Evolutionary conservation across 2,113 vertebrate genomes (phyloP).

Genomic region (Alectura lathami): DNA sequence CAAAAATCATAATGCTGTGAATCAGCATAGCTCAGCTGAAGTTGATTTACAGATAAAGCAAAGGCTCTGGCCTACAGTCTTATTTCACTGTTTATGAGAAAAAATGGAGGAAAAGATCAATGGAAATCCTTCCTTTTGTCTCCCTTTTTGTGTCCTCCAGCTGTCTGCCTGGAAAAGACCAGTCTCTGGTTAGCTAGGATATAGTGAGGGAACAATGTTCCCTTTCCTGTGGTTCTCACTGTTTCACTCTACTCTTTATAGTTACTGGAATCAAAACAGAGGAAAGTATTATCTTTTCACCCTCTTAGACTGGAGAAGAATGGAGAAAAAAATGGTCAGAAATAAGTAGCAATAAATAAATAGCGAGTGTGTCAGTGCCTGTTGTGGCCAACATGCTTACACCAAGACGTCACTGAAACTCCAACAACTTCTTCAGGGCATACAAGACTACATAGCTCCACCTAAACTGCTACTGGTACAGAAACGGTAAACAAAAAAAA

Average conservation of each 20-base stretch:
- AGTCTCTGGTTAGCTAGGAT: not conserved
- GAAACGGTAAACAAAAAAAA: not conserved
- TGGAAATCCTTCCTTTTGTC: not conserved
- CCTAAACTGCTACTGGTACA: not conserved
- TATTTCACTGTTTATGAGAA: not conserved
- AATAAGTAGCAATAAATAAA: not conserved
- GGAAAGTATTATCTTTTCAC: fast-evolving
- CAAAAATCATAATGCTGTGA: not conserved
- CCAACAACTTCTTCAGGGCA: not conserved
- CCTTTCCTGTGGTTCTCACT: not conserved
- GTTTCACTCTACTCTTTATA: not conserved
- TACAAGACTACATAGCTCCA: fast-evolving
- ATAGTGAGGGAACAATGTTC: fast-evolving
- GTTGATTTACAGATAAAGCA: not conserved
- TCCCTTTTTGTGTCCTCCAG: not conserved
- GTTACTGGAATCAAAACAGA: not conserved
- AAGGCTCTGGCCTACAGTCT: not conserved
- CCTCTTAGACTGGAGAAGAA: not conserved
- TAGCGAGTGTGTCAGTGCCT: not conserved
- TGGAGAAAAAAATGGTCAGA: not conserved
- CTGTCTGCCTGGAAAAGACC: not conserved
- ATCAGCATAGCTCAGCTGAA: not conserved
- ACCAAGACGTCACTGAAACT: not conserved
- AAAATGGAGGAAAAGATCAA: not conserved
- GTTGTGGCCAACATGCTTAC: not conserved